Conservation (phyloP, 2,113 vertebrate genomes). For the Taxidea taxus region DNA sequence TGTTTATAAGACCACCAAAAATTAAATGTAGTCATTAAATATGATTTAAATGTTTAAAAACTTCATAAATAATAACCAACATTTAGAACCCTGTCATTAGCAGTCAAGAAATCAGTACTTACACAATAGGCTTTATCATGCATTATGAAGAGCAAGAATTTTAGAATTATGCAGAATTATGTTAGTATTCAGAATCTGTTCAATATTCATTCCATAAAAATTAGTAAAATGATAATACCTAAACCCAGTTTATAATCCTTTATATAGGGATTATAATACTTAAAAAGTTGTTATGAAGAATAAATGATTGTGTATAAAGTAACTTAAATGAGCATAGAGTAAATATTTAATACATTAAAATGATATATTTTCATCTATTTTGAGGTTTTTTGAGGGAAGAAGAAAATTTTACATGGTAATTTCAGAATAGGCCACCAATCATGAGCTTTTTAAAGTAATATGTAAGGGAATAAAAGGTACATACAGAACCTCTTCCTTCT, state of each 20-base stretch:
- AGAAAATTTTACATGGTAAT: background rate
- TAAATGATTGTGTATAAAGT: background rate
- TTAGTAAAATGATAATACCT: background rate
- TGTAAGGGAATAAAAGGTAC: background rate
- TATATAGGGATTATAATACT: background rate
- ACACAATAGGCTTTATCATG: background rate
- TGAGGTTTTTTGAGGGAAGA: background rate
- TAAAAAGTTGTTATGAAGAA: background rate
- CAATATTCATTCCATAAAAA: background rate
- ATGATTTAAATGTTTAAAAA: conserved; percentile 8
- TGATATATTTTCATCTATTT: background rate
- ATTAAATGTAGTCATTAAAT: conserved; percentile 16
- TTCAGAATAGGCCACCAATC: background rate
- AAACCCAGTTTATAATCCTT: background rate
- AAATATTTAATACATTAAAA: background rate
- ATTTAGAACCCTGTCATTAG: background rate
- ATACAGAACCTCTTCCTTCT: background rate
- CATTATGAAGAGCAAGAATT: background rate
- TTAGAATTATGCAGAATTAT: background rate
- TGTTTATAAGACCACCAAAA: conserved; percentile 20
- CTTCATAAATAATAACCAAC: conserved; percentile 7
- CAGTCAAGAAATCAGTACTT: background rate
- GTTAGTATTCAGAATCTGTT: conserved; percentile 9
- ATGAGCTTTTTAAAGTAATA: background rate
- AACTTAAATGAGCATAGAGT: background rate